These are phyloP conservation scores for Fulmarus glacialis DNA, from an alignment of 2,113 vertebrate genomes.

Conservation along the genomic window DNA sequence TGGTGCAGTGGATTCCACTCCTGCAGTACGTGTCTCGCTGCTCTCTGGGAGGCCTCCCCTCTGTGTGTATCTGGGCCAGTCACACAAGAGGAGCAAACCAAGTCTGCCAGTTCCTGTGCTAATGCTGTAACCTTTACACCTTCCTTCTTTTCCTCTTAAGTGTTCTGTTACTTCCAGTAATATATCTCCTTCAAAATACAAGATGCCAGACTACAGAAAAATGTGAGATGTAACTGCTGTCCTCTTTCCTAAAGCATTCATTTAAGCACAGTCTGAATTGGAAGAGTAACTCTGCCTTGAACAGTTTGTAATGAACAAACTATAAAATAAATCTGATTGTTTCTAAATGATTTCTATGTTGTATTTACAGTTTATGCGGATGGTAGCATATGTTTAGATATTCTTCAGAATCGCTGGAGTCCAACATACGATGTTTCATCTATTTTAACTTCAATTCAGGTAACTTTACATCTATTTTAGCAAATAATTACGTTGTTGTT, in stretches of 20 bases:
- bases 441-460: constrained; percentile 99
- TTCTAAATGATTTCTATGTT: constrained; percentile 23
- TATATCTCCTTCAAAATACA: background rate
- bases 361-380: constrained; percentile 92
- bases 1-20: background rate
- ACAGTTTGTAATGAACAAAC: background rate
- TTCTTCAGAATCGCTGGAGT: constrained; percentile 99
- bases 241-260: background rate
- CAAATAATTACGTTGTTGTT: background rate
- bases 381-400: constrained; percentile 99
- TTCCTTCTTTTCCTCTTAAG: background rate
- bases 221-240: background rate
- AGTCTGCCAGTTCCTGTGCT: background rate
- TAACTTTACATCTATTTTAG: constrained; percentile 42
- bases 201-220: background rate
- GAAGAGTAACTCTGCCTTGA: background rate
- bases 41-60: background rate
- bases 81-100: background rate
- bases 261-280: background rate
- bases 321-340: background rate
- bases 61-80: background rate
- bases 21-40: background rate
- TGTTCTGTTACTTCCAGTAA: background rate
- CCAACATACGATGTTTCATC: constrained; percentile 98
- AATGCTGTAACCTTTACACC: background rate